Conservation (phyloP, 1,140 invertebrate genomes). For the Tetramorium parvispinum region DNA sequence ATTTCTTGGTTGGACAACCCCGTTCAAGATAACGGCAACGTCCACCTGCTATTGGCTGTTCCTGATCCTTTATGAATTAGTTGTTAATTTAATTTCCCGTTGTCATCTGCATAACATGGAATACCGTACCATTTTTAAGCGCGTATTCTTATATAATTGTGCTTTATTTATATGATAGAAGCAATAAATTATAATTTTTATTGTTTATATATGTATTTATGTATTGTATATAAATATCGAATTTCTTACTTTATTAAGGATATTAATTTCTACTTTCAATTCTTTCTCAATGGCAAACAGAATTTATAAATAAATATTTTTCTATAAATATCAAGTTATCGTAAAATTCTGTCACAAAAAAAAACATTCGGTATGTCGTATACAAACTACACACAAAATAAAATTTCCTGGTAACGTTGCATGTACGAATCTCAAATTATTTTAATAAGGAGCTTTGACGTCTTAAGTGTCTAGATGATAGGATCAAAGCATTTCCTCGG, state of each 20-base stretch:
- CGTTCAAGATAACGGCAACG: conserved; percentile 77
- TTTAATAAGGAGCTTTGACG: conserved; percentile 79
- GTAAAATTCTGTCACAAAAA: not conserved
- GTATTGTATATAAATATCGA: not conserved
- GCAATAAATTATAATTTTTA: not conserved
- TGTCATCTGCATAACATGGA: not conserved
- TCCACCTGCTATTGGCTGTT: conserved; percentile 80
- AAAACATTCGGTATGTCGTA: not conserved
- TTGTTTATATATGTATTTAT: not conserved
- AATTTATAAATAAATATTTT: not conserved
- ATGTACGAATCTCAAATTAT: conserved; percentile 73
- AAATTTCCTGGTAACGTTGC: conserved; percentile 49
- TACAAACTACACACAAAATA: conserved; percentile 13
- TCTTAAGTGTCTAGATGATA: conserved; percentile 77
- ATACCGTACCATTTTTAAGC: not conserved
- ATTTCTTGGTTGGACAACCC: conserved; percentile 81
- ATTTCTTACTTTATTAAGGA: not conserved
- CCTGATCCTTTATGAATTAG: conserved; percentile 65
- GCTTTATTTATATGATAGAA: not conserved
- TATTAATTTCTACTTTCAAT: not conserved
- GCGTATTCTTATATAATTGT: not conserved
- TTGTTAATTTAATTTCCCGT: conserved; percentile 53
- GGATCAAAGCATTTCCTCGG: conserved; percentile 79
- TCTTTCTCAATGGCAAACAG: not conserved
- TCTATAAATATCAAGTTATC: not conserved